phyloP scores from a whole-genome alignment of 2,797 vertebrate species.

The Benthosema pterotum region DNA sequence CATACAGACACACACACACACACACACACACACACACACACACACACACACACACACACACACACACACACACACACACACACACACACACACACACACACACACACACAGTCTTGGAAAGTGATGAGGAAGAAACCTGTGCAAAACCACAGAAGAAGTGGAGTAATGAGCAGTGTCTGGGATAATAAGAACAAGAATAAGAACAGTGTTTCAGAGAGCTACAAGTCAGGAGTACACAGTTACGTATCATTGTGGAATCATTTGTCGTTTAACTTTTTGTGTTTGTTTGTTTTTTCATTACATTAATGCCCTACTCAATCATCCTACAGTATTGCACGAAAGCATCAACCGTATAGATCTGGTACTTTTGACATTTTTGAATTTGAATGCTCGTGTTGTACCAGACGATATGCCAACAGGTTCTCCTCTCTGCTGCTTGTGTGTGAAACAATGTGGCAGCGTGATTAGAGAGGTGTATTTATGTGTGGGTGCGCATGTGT shows the following conservation, averaged over 20 bases:
- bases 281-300: too few relatives aligned
- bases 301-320: neutral
- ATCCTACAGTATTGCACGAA: too few relatives aligned
- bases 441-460: constrained; percentile 10
- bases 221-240: neutral
- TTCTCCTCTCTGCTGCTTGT: constrained; percentile 4
- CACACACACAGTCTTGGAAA: constrained; percentile 1
- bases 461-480: constrained; percentile 21
- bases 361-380: too few relatives aligned
- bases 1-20: constrained; percentile 14
- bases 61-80: too few relatives aligned
- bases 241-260: neutral
- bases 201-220: neutral
- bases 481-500: constrained; percentile 12
- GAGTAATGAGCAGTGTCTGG: constrained; percentile 40
- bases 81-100: neutral
- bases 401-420: constrained; percentile 7
- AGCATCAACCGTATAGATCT: too few relatives aligned
- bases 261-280: too few relatives aligned
- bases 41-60: neutral
- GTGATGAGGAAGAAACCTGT: constrained; percentile 20
- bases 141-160: constrained; percentile 15
- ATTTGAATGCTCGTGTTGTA: too few relatives aligned
- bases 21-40: constrained; percentile 20
- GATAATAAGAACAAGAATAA: constrained; percentile 25